Conservation (phyloP, 1,140 invertebrate species). For the Ceratitis capitata region DNA sequence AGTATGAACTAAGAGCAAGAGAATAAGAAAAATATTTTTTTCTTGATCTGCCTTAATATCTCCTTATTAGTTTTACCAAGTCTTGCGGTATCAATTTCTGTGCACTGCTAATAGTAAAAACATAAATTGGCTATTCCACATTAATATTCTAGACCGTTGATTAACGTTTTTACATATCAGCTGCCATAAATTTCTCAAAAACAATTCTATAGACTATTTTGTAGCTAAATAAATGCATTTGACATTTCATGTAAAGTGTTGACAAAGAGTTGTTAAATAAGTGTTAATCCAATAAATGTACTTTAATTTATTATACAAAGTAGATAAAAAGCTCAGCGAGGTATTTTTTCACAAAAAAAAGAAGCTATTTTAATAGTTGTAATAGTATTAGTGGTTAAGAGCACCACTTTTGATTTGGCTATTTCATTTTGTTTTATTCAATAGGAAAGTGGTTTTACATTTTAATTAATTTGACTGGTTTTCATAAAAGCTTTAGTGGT, state of each 20-base stretch:
- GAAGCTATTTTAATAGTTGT: background rate
- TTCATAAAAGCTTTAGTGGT: background rate
- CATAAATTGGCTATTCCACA: too few relatives aligned
- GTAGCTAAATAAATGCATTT: background rate
- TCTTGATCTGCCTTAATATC: too few relatives aligned
- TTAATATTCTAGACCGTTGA: background rate
- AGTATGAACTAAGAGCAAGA: too few relatives aligned
- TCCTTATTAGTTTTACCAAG: too few relatives aligned
- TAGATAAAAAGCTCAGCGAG: background rate
- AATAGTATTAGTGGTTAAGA: background rate
- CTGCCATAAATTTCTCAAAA: too few relatives aligned
- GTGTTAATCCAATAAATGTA: background rate
- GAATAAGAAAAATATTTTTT: too few relatives aligned
- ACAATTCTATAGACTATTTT: background rate
- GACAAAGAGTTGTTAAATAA: background rate
- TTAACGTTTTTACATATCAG: background rate
- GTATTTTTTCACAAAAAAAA: background rate
- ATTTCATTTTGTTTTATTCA: background rate
- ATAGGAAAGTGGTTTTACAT: constrained; percentile 17
- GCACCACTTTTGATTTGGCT: background rate
- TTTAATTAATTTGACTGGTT: constrained; percentile 33
- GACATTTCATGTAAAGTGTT: background rate
- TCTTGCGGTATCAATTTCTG: too few relatives aligned
- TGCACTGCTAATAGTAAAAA: too few relatives aligned
- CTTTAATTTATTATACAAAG: background rate